Conservation (phyloP, 1,140 invertebrate genomes). For the Latrodectus geometricus region DNA sequence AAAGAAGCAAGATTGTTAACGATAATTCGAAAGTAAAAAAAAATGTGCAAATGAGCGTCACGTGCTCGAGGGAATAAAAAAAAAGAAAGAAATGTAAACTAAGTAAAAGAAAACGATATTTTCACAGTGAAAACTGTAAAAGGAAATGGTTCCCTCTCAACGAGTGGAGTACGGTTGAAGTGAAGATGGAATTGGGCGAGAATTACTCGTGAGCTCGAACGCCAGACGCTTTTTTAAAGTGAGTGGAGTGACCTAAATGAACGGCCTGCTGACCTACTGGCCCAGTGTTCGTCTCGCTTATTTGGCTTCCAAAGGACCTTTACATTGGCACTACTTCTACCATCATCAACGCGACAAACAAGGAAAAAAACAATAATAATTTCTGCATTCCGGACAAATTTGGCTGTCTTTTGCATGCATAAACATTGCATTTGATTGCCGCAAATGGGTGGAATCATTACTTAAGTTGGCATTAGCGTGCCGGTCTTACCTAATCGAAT, state of each 20-base stretch:
- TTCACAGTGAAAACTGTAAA: constrained; percentile 33
- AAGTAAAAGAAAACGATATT: constrained; percentile 9
- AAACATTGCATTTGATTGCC: not conserved
- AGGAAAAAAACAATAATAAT: not conserved
- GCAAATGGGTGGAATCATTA: not conserved
- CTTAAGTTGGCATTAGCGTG: not conserved
- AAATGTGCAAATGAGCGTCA: constrained; percentile 13
- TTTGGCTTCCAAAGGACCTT: constrained; percentile 23
- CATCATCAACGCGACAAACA: constrained; percentile 1
- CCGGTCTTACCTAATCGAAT: no score
- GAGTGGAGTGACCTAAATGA: constrained; percentile 34
- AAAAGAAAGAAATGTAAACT: not conserved
- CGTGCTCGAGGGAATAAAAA: constrained; percentile 22
- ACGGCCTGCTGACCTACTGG: constrained; percentile 22
- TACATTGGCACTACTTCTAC: constrained; percentile 48
- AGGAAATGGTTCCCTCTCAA: constrained; percentile 22
- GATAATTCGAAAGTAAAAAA: constrained; percentile 2
- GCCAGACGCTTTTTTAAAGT: constrained; percentile 25
- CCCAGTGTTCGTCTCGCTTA: constrained; percentile 7
- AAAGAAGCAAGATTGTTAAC: not conserved
- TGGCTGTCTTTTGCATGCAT: not conserved
- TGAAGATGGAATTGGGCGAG: not conserved
- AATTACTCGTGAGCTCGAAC: not conserved
- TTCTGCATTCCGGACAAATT: constrained; percentile 1
- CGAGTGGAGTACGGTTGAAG: not conserved